Conservation (phyloP, 2,797 vertebrate genomes). For the Eremophila alpestris region DNA sequence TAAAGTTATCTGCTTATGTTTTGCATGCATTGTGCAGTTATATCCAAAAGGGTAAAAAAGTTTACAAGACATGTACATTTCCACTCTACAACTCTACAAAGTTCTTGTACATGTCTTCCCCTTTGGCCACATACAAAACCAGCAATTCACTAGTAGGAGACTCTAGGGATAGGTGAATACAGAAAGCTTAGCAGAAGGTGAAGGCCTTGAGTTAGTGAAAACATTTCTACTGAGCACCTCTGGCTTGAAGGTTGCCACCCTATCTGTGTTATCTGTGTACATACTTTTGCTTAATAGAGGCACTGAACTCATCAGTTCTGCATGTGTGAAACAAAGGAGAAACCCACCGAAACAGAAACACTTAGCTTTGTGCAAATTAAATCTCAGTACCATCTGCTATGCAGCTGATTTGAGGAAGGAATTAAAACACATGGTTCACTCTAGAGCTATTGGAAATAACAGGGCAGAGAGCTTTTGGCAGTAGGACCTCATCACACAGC, state of each 20-base stretch:
- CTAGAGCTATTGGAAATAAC: background rate
- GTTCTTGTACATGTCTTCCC: background rate
- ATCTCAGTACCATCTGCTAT: background rate
- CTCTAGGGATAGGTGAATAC: background rate
- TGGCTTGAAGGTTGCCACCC: background rate
- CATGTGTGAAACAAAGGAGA: background rate
- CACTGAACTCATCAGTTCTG: background rate
- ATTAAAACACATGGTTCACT: background rate
- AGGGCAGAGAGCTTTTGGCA: background rate
- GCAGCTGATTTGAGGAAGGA: background rate
- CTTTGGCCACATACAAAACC: background rate
- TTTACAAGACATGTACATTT: background rate
- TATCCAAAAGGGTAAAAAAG: background rate
- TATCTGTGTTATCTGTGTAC: background rate
- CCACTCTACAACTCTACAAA: background rate
- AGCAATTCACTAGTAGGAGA: background rate
- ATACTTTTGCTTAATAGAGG: background rate
- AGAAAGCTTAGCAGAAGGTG: background rate
- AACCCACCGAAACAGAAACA: background rate
- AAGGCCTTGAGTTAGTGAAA: background rate
- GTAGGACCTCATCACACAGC: background rate
- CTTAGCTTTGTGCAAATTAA: background rate
- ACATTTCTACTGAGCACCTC: background rate
- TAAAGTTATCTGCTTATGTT: background rate
- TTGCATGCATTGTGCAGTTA: background rate